Percentiles rank a stretch among this genome's conserved stretches.
Evolutionary conservation across 37 sponge, comb jelly and placozoan genomes (phyloP).

Genomic region (Geodia barretti): DNA sequence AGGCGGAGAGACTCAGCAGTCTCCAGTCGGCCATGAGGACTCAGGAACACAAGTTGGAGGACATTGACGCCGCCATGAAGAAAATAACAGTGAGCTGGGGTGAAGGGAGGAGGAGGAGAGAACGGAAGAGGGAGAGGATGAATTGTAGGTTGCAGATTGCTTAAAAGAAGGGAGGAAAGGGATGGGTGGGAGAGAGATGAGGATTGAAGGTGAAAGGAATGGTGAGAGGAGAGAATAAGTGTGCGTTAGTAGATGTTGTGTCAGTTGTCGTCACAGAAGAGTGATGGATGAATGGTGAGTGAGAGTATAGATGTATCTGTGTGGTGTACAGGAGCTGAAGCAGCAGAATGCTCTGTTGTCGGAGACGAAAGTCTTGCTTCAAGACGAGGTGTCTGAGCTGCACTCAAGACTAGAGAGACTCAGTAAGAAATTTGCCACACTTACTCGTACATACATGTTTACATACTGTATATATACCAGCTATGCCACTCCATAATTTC

Average conservation of each 20-base stretch:
- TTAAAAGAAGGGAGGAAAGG: too few species aligned
- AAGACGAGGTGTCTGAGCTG: conserved; percentile 63
- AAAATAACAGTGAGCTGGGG: conserved; percentile 49
- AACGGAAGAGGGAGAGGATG: neutral
- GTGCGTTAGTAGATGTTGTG: neutral
- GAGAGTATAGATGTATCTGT: neutral
- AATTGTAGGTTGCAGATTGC: too few species aligned
- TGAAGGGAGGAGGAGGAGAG: neutral
- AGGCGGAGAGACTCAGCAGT: conserved; percentile 33
- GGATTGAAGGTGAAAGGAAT: too few species aligned
- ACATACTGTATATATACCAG: neutral
- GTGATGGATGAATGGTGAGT: neutral
- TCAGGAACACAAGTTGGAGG: conserved; percentile 36
- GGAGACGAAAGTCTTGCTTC: conserved; percentile 64
- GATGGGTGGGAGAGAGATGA: too few species aligned
- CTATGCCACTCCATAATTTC: too few species aligned
- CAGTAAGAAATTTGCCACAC: conserved; percentile 25
- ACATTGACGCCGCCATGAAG: conserved; percentile 35
- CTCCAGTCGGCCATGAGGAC: conserved; percentile 14
- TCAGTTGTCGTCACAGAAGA: neutral
- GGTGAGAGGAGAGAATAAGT: too few species aligned
- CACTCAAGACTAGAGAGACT: conserved; percentile 49
- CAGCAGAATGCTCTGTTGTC: conserved; percentile 66
- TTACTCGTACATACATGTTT: too few species aligned
- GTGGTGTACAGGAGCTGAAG: conserved; percentile 68